Base-by-base conservation (phyloP, 2,888 invertebrate species). In the Sarcophaga carnaria region DNA sequence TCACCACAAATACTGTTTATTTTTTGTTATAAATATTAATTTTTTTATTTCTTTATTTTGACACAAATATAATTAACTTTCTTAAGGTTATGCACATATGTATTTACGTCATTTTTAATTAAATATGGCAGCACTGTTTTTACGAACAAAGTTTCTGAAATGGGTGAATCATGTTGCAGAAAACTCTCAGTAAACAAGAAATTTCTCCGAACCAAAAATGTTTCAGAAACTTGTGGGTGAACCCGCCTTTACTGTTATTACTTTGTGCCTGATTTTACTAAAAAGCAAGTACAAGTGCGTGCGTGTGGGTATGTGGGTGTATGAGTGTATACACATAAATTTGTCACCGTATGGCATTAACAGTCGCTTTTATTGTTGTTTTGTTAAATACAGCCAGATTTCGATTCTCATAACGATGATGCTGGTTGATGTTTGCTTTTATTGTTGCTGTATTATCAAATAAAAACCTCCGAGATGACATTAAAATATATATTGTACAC, bases 391-490 rank as follows among this genome's bases (percentile, higher is more conserved):
- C 37, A 37, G 37, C 37, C n/a, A 60, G 76, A 12, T 45, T 76
- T 4, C n/a, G 45, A 45, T 47, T 14, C 64, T 62, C 17, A 22
- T 22, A 20, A 17, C n/a, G 66, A 66, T 72, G 54, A 64, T 63
- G 8, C 49, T 77, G 66, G 37, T 4, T 75, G 60, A 63, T 75
- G 47, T 47, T 75, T 79, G 64, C 25, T 66, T 14, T 22, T 84
- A 70, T 37, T 84, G 79, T 25, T 83, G 78, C 47, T 82, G 77
- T 67, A 78, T 62, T 66, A 75, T 49, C 64, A 79, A 76, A 72
- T 72, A 82, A 82, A 84, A 87, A 87, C 81, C 84, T 87, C 74
- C 84, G 87, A 87, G 87, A 87, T 84, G 76, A 84, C 87, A 87
- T 87, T 82, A 87, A 87, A 81, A 83, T 75, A 70, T 79, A 86